Base-by-base conservation (phyloP, 1,140 invertebrate genomes). In the Drosophila sechellia region DNA sequence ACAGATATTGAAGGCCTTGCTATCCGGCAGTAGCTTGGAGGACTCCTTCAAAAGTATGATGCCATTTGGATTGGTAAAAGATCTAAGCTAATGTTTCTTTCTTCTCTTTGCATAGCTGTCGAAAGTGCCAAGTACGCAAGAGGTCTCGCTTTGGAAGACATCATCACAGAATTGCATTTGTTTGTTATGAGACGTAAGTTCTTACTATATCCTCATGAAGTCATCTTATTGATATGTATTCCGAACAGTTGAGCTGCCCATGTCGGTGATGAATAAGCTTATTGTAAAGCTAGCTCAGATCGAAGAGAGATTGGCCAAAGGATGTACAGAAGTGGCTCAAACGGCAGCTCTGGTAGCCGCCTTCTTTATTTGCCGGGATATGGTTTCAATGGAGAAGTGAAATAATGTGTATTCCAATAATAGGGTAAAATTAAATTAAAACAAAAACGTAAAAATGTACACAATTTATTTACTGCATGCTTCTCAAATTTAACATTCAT, bases 1-100 rank as follows among this genome's bases (percentile, higher is more conserved):
- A 86, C 96, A 95, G 83, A 98, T 99, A 75, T 93, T 98, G 11
- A 96, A 96, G 87, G 98, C 97, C 95, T 93, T 99, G 72, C 93
- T 99, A 1, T 98, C 98, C 90, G 96, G 98, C 75, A 94, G 95
- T 76, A 94, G 95, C 73, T 97, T 99, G 83, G 93, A 95, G 46
- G 87, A 93, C 4, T 95, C 96, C 45, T 99, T 96, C 92, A 95
- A 96, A 92, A 96, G 97, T 98, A 97, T 53, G 53, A n/a, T 10
- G 31, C 31, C 0, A 3, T 31, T 34, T 20, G 8, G 1, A n/a
- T 5, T 15, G 0, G 1, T 1, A 8, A 15, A 27, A 5, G 4
- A n/a, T 6, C n/a, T 4, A 5, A 27, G 3, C n/a, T n/a, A 17
- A 27, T 34, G 10, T 17, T 4, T 8, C 0, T 13, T 15, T 43